These are phyloP conservation scores for Ploceus nigricollis DNA, from an alignment of 2,113 vertebrate species.

Conservation along the genomic window DNA sequence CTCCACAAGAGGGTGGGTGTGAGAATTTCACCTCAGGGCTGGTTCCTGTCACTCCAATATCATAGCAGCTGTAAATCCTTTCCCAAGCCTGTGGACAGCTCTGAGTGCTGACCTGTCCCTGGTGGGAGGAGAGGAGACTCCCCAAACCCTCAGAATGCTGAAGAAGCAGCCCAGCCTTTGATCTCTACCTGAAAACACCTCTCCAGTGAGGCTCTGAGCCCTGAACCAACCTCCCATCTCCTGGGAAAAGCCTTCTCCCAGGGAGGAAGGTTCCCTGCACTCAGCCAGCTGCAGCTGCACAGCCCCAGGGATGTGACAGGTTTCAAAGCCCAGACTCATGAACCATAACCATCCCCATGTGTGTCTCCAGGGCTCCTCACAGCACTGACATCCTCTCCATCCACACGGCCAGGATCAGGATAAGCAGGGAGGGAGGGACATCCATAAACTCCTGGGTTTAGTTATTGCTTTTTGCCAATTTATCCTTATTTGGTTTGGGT, in stretches of 20 bases:
- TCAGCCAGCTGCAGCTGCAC: neutral
- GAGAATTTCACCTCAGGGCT: neutral
- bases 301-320: neutral
- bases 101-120: neutral
- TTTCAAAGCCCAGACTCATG: neutral
- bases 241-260: neutral
- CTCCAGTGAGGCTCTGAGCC: neutral
- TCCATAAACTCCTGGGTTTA: neutral
- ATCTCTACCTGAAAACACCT: neutral
- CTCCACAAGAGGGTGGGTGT: neutral
- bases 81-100: neutral
- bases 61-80: neutral
- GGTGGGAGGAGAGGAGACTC: neutral
- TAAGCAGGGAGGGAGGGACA: neutral
- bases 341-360: neutral
- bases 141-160: neutral
- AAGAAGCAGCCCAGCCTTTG: neutral
- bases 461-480: neutral
- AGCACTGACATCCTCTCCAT: neutral
- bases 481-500: neutral
- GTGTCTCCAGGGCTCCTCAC: neutral
- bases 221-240: neutral
- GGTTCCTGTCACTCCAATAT: neutral
- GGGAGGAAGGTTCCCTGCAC: neutral
- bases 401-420: neutral